Evolutionary conservation across 2,113 vertebrate genomes (phyloP).

Genomic region (Vanacampus margaritifer): DNA sequence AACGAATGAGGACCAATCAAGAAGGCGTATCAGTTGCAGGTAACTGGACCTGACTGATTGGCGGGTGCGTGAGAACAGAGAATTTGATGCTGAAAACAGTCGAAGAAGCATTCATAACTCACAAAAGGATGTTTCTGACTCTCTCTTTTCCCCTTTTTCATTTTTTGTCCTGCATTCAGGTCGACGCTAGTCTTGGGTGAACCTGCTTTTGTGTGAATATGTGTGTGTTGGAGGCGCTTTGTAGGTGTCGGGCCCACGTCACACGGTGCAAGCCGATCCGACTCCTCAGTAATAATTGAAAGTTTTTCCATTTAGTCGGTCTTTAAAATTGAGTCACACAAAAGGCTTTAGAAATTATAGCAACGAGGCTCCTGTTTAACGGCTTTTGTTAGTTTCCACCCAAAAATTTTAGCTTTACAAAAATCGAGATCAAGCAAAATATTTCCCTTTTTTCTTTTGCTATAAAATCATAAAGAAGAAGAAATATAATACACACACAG

Average conservation of each 20-base stretch:
- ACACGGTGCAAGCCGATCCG: constrained; percentile 68
- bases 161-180: constrained; percentile 20
- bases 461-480: too few species aligned
- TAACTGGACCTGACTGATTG: constrained; percentile 50
- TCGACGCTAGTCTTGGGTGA: background rate
- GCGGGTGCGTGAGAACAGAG: constrained; percentile 43
- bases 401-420: background rate
- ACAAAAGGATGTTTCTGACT: constrained; percentile 17
- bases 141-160: constrained; percentile 10
- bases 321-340: constrained; percentile 53
- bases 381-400: background rate
- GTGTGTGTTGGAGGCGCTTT: constrained; percentile 39
- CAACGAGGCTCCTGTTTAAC: constrained; percentile 8
- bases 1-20: constrained; percentile 53
- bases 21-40: constrained; percentile 45
- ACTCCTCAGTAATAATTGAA: constrained; percentile 80
- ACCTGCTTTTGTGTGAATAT: background rate
- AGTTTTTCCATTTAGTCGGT: constrained; percentile 73
- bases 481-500: too few species aligned
- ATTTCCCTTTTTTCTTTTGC: too few species aligned
- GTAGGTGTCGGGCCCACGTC: constrained; percentile 48
- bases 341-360: constrained; percentile 53
- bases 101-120: constrained; percentile 47
- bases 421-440: background rate
- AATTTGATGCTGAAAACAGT: constrained; percentile 36